These are phyloP conservation scores for Typhlichthys subterraneus DNA, from an alignment of 2,797 vertebrate species.

Conservation along the genomic window DNA sequence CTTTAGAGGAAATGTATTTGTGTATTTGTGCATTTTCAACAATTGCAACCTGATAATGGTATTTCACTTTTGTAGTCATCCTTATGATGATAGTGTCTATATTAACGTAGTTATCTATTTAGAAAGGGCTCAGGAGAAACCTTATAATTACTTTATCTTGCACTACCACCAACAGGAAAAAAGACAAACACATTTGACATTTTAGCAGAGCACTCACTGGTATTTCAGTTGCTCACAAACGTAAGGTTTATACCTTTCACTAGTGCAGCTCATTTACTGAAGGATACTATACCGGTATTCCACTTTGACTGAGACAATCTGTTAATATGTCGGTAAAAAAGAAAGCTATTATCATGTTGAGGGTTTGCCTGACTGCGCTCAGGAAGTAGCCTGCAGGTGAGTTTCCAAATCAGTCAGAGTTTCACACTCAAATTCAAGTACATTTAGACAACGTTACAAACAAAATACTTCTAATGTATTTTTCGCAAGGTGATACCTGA, in stretches of 20 bases:
- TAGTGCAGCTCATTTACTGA: slow-evolving; percentile 6
- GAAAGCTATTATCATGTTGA: slow-evolving; percentile 22
- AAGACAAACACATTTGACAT: slow-evolving; percentile 10
- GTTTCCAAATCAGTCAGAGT: neutral
- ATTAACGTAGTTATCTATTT: slow-evolving; percentile 14
- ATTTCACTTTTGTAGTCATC: neutral
- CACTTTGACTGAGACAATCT: slow-evolving; percentile 13
- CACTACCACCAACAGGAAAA: slow-evolving; percentile 36
- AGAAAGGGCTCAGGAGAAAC: slow-evolving; percentile 1
- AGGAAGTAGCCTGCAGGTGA: neutral
- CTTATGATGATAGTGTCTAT: slow-evolving; percentile 24
- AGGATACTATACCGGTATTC: slow-evolving; percentile 47
- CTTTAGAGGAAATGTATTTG: too few relatives aligned
- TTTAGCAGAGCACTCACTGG: slow-evolving; percentile 9
- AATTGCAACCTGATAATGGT: too few relatives aligned
- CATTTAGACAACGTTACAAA: too few relatives aligned
- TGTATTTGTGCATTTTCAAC: too few relatives aligned
- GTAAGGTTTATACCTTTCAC: slow-evolving; percentile 28
- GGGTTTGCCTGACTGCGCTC: slow-evolving; percentile 1
- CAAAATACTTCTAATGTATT: too few relatives aligned
- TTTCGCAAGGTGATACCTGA: too few relatives aligned
- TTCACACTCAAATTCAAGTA: too few relatives aligned
- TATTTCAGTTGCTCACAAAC: slow-evolving; percentile 37
- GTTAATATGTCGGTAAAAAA: slow-evolving; percentile 51
- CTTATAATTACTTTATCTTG: slow-evolving; percentile 31